Percentiles rank a stretch among this genome's conserved stretches.
Conservation (phyloP, 53 echinoderm and acorn worm genomes). For the Zoroaster sp. region DNA sequence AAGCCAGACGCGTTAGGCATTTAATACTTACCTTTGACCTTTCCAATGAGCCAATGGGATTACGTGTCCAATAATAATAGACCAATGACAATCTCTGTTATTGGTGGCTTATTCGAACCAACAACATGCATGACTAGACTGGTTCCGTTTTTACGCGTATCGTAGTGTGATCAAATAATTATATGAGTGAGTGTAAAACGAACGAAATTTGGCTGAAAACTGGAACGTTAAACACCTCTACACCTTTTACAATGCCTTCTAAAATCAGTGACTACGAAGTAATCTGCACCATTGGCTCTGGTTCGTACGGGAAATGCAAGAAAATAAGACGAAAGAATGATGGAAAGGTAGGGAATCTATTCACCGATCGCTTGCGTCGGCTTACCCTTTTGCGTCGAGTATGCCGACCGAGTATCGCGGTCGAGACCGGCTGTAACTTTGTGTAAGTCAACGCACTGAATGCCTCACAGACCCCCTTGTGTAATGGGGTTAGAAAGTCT, state of each 20-base stretch:
- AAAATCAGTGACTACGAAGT: constrained; percentile 79
- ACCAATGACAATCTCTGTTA: constrained; percentile 44
- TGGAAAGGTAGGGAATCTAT: constrained; percentile 64
- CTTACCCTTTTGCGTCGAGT: background rate
- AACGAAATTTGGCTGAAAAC: no score
- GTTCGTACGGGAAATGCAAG: constrained; percentile 88
- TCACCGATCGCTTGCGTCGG: background rate
- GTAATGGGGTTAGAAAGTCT: no score
- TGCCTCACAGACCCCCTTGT: no score
- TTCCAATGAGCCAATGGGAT: constrained; percentile 34
- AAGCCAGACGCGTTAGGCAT: background rate
- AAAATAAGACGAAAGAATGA: constrained; percentile 82
- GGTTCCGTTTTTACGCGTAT: background rate
- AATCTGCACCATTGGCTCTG: constrained; percentile 78
- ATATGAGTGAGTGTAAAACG: no score
- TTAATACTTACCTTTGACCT: constrained; percentile 18
- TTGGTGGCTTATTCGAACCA: constrained; percentile 48
- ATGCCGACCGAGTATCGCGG: no score
- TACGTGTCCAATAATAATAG: background rate
- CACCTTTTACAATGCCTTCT: constrained; percentile 59
- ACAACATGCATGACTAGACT: background rate
- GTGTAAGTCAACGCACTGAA: no score
- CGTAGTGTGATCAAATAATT: background rate
- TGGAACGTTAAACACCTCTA: no score
- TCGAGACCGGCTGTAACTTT: no score